Percentiles rank a stretch among this genome's conserved stretches.
Evolutionary conservation across 2,888 invertebrate species (phyloP).

Genomic region (Lomographa bimaculata): DNA sequence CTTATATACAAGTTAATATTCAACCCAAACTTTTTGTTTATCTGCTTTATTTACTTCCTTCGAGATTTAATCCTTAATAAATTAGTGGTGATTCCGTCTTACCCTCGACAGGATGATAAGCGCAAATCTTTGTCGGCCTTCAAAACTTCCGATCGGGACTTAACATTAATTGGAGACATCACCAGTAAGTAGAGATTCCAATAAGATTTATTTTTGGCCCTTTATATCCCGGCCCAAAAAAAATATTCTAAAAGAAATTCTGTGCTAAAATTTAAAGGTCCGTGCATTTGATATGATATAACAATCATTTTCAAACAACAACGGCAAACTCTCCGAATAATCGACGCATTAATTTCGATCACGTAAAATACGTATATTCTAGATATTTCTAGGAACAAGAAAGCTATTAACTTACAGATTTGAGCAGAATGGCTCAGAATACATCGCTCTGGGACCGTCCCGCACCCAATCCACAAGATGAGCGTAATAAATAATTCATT

Average conservation of each 20-base stretch:
- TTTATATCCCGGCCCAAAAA: too few relatives aligned
- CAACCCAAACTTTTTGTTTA: conserved; percentile 22
- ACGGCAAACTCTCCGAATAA: too few relatives aligned
- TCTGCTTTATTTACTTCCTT: conserved; percentile 22
- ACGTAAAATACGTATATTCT: conserved; percentile 2
- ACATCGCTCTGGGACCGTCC: conserved; percentile 9
- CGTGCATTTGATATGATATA: too few relatives aligned
- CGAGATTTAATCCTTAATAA: conserved; percentile 17
- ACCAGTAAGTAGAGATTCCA: conserved; percentile 7
- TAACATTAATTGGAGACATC: conserved; percentile 19
- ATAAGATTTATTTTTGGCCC: conserved; percentile 2
- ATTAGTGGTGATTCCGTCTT: conserved; percentile 17
- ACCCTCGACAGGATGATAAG: conserved; percentile 21
- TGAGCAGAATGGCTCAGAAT: conserved; percentile 8
- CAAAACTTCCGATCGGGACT: conserved; percentile 15
- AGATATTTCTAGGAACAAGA: neutral
- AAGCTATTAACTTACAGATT: conserved; percentile 8
- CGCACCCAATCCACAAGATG: conserved; percentile 26
- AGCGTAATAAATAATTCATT: conserved; percentile 33
- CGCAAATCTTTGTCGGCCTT: conserved; percentile 19
- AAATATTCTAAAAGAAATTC: too few relatives aligned
- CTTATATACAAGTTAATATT: conserved; percentile 23
- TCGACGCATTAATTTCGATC: conserved; percentile 1
- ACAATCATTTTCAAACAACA: too few relatives aligned
- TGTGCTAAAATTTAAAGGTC: too few relatives aligned